Base-by-base conservation (phyloP, 2,797 vertebrate genomes). In the Pagetopsis macropterus region DNA sequence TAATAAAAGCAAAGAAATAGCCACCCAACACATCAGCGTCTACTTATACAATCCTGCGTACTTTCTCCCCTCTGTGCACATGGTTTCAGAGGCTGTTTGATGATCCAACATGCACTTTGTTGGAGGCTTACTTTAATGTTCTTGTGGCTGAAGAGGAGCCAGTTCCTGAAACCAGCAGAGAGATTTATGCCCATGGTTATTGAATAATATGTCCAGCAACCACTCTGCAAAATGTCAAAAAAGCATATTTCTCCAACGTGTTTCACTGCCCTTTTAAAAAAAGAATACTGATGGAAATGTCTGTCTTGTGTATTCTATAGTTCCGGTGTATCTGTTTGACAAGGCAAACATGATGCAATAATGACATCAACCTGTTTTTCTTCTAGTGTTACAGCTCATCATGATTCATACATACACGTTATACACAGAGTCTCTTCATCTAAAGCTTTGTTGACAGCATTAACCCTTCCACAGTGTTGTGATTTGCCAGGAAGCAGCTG, bases 401-500 rank as follows among this genome's bases (percentile, higher is more conserved):
- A 5, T 64, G 48, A 76, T 76, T 73, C 16, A 67, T 64, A 37
- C 16, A 67, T 64, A 9, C 33, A 37, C 33, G 33, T 56, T 23
- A 72, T 41, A 40, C 70, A 4, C 3, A 6, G 3, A 23, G 41
- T 33, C 33, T 69, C 13, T 75, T 48, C 13, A 49, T 75, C 58
- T 68, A 15, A 23, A 50, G 51, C 13, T 37, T 11, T 50, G 31
- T 9, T 61, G 27, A 40, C 12, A 21, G 65, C 48, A 16, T n/a
- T 31, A 3, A n/a, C 9, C 17, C 17, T 17, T 49, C 41, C 5
- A 1, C 12, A 15, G 3, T 10, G 65, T 0, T 17, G 41, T 19
- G 43, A 23, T 52, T 8, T 12, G 40, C 33, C 60, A 19, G 13
- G 40, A 21, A 71, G 56, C 78, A 81, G 81, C 19, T 71, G 83